Evolutionary conservation across 2,888 invertebrate species (phyloP).

Genomic region (Ennomos quercinarius): DNA sequence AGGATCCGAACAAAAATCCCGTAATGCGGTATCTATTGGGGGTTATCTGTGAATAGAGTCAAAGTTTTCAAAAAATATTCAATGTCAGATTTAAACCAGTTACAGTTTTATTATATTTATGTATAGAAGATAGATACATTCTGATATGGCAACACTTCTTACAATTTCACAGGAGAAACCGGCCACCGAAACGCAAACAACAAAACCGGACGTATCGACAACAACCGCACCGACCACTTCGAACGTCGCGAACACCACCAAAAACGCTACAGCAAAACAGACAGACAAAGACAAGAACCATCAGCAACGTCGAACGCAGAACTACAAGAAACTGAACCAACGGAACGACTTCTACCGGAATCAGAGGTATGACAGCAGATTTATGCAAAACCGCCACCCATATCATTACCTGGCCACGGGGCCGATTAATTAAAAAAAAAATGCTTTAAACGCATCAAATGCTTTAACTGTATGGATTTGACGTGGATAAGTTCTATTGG

Average conservation of each 20-base stretch:
- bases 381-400: conserved; percentile 73
- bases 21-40: too few species aligned
- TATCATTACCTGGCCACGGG: conserved; percentile 79
- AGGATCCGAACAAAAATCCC: too few species aligned
- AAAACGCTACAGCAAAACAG: conserved; percentile 44
- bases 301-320: conserved; percentile 65
- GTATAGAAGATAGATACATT: too few species aligned
- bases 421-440: conserved; percentile 70
- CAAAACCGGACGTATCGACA: conserved; percentile 45
- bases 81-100: too few species aligned
- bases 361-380: conserved; percentile 74
- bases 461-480: conserved; percentile 18
- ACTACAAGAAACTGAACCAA: conserved; percentile 72
- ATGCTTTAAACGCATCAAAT: conserved; percentile 23
- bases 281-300: conserved; percentile 66
- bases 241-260: conserved; percentile 39
- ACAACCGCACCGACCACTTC: conserved; percentile 5
- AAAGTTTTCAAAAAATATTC: too few species aligned
- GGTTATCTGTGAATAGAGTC: too few species aligned
- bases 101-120: too few species aligned
- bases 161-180: conserved; percentile 61
- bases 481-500: neutral
- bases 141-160: too few species aligned
- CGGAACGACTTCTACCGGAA: conserved; percentile 74
- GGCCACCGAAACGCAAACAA: conserved; percentile 48